phyloP scores from a whole-genome alignment of 2,888 invertebrate genomes.

The Sesamia inferens region DNA sequence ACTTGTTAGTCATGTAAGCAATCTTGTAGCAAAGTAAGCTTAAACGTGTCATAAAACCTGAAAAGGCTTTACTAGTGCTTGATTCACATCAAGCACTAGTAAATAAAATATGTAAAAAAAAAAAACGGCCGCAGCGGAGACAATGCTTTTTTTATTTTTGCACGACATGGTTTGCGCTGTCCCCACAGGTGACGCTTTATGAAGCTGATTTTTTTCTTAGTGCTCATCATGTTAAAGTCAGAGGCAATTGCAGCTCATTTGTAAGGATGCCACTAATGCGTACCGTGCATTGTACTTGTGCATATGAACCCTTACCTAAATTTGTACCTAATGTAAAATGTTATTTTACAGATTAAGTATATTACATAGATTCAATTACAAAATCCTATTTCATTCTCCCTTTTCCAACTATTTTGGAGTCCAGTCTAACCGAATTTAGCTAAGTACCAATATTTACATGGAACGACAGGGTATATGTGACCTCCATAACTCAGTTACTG shows the following conservation, averaged over 20 bases:
- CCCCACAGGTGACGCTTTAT: not conserved
- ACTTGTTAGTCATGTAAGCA: slow-evolving; percentile 7
- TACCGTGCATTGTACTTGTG: no score
- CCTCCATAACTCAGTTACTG: no score
- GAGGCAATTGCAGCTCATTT: no score
- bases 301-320: no score
- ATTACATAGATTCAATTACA: not conserved
- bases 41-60: not conserved
- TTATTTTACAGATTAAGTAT: not conserved
- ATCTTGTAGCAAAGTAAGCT: not conserved
- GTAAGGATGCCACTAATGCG: no score
- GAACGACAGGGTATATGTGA: not conserved
- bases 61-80: no score
- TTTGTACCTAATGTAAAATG: not conserved
- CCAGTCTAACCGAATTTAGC: not conserved
- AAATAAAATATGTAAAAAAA: no score
- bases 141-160: no score
- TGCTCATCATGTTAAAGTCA: no score
- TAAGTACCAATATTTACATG: not conserved
- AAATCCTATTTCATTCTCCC: not conserved
- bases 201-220: not conserved
- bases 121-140: no score
- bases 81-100: no score
- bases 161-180: no score
- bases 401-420: not conserved